Percentiles rank a stretch among this genome's conserved stretches.
Conservation (phyloP, 2,113 vertebrate species). For the Bubo blakistoni region DNA sequence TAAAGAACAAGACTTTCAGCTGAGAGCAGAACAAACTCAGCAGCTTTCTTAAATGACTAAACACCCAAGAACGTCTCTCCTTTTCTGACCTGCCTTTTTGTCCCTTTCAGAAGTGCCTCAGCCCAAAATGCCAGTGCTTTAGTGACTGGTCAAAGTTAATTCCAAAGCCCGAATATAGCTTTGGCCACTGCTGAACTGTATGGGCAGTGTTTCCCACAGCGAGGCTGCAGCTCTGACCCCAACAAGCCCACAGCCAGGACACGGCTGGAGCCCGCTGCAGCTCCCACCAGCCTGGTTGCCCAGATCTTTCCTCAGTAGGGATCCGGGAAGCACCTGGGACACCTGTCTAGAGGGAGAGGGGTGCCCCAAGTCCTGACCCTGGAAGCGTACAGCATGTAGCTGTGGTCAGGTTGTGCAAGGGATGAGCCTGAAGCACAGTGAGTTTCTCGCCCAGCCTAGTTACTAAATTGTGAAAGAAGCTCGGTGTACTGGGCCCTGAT, state of each 20-base stretch:
- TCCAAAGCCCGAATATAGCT: not conserved
- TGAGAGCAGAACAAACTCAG: not conserved
- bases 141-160: not conserved
- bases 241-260: not conserved
- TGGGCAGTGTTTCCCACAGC: not conserved
- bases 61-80: not conserved
- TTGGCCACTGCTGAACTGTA: not conserved
- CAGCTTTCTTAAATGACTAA: not conserved
- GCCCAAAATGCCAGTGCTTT: not conserved
- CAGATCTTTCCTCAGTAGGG: not conserved
- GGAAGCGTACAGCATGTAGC: accelerated
- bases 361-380: not conserved
- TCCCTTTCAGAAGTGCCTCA: not conserved
- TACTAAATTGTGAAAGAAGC: not conserved
- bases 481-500: not conserved
- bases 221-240: not conserved
- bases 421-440: not conserved
- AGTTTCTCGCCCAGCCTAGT: not conserved
- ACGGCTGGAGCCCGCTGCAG: not conserved
- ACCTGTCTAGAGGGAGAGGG: not conserved
- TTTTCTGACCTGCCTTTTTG: not conserved
- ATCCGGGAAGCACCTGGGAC: not conserved
- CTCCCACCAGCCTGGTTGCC: not conserved
- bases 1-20: not conserved
- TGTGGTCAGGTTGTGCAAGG: not conserved